phyloP scores from a whole-genome alignment of 2,888 invertebrate genomes.

The Drosophila basisetae region DNA sequence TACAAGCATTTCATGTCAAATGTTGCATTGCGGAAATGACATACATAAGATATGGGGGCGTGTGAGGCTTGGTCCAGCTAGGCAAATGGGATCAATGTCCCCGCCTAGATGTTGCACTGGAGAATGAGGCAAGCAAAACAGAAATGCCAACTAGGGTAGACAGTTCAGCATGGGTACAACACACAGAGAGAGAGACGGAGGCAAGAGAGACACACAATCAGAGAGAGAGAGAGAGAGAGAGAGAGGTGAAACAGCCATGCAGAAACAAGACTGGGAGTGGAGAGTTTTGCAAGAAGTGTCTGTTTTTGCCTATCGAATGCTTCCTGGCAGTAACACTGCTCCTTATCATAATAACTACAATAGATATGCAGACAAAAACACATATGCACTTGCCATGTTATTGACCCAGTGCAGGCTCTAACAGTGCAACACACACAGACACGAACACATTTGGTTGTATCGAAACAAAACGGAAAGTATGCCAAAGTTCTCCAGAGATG shows the following conservation, averaged over 20 bases:
- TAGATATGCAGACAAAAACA: conserved; percentile 37
- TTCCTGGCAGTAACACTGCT: conserved; percentile 17
- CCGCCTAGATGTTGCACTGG: conserved; percentile 46
- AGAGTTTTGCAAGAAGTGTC: conserved; percentile 4
- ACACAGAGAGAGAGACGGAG: not conserved
- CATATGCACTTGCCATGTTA: conserved; percentile 71
- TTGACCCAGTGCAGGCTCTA: conserved; percentile 68
- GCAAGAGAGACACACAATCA: not conserved
- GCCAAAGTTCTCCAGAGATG: conserved; percentile 21
- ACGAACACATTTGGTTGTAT: conserved; percentile 4
- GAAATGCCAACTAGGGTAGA: conserved; percentile 47
- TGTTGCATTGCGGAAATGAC: conserved; percentile 70
- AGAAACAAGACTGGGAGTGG: conserved; percentile 22
- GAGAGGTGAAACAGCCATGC: conserved; percentile 14
- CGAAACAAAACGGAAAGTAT: conserved; percentile 58
- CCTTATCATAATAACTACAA: conserved; percentile 55
- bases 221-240: conserved; percentile 6
- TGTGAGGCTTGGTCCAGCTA: conserved; percentile 17
- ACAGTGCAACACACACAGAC: conserved; percentile 19
- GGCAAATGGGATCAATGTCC: conserved; percentile 78
- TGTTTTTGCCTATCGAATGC: conserved; percentile 60
- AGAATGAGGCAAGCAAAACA: conserved; percentile 77
- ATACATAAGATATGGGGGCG: conserved; percentile 51
- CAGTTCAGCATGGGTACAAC: conserved; percentile 1
- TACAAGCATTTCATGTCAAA: conserved; percentile 9